phyloP scores from a whole-genome alignment of 2,888 invertebrate genomes.

The Agonopterix heracliana region DNA sequence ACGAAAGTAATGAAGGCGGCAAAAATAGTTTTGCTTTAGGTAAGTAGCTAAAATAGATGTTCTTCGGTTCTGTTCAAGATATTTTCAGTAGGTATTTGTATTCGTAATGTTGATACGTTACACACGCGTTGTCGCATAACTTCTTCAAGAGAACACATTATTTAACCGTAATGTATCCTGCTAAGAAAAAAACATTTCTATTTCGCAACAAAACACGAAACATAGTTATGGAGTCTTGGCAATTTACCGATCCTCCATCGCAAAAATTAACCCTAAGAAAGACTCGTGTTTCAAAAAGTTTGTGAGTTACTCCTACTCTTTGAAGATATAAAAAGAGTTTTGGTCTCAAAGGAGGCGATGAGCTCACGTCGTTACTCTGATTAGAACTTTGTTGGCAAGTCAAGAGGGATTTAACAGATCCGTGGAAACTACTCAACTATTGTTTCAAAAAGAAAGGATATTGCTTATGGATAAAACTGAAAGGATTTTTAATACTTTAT shows the following conservation, averaged over 20 bases:
- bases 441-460: background rate
- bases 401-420: constrained; percentile 4
- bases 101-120: too few relatives aligned
- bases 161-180: too few relatives aligned
- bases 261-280: constrained; percentile 25
- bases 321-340: constrained; percentile 51
- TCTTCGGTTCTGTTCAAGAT: too few relatives aligned
- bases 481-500: too few relatives aligned
- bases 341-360: constrained; percentile 47
- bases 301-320: constrained; percentile 30
- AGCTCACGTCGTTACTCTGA: constrained; percentile 53
- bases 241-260: constrained; percentile 10
- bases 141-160: too few relatives aligned
- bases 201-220: background rate
- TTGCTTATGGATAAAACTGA: background rate
- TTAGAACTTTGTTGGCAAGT: constrained; percentile 41
- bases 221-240: background rate
- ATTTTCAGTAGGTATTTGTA: too few relatives aligned
- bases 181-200: too few relatives aligned
- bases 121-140: too few relatives aligned
- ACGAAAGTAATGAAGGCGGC: too few relatives aligned
- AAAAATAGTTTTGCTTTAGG: too few relatives aligned
- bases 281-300: constrained; percentile 34
- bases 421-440: constrained; percentile 1
- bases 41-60: too few relatives aligned